A percentile compares a stretch with the other conserved stretches of the same genome.
phyloP scores from a whole-genome alignment of 2,888 invertebrate genomes.

The Nemurella pictetii region DNA sequence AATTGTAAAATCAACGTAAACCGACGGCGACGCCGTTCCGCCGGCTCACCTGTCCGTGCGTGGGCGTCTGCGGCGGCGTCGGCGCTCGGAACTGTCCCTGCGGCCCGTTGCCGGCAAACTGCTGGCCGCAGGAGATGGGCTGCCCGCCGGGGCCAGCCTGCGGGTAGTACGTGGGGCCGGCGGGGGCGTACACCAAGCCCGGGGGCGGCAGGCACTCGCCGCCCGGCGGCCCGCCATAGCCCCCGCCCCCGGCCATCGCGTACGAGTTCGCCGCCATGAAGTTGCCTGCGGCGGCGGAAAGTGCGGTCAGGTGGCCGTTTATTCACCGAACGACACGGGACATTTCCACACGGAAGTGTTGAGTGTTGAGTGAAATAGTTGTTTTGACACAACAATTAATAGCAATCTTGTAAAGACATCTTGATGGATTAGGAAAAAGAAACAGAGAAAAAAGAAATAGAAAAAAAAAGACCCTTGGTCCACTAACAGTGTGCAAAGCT shows the following conservation, averaged over 20 bases:
- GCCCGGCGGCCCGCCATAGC: constrained; percentile 7
- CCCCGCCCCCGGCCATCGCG: not conserved
- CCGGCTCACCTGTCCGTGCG: constrained; percentile 37
- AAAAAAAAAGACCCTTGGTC: no score
- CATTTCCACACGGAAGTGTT: no score
- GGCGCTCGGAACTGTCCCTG: constrained; percentile 32
- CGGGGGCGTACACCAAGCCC: constrained; percentile 35
- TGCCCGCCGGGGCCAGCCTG: not conserved
- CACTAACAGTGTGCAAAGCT: no score
- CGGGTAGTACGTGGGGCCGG: constrained; percentile 10
- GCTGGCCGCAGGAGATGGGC: constrained; percentile 22
- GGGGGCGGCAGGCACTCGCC: constrained; percentile 36
- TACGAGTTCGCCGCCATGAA: constrained; percentile 8
- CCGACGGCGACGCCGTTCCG: not conserved
- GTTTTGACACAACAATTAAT: no score
- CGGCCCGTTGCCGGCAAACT: not conserved
- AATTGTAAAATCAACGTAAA: no score
- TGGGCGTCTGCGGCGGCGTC: constrained; percentile 42
- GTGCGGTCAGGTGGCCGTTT: no score
- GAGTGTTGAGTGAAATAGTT: no score
- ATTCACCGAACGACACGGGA: no score
- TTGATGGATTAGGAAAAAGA: no score
- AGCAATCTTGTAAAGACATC: no score
- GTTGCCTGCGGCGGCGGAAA: not conserved
- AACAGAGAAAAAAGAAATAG: no score